Conservation (phyloP, 2,888 invertebrate genomes). For the Rhagonycha fulva region DNA sequence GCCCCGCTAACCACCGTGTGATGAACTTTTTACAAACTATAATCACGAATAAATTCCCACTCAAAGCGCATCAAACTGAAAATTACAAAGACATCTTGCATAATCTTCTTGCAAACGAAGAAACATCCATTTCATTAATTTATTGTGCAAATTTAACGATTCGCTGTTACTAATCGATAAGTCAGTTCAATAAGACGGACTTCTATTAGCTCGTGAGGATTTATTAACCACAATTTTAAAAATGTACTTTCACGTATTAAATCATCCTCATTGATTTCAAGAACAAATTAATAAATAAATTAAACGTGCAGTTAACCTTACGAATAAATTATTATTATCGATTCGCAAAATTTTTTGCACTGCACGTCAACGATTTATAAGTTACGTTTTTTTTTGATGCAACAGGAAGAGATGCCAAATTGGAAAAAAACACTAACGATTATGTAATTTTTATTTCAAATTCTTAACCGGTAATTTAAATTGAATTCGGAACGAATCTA, state of each 20-base stretch:
- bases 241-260: neutral
- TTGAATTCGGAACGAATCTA: neutral
- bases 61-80: slow-evolving; percentile 19
- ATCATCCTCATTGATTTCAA: neutral
- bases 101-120: slow-evolving; percentile 6
- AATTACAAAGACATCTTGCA: slow-evolving; percentile 21
- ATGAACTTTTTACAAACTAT: slow-evolving; percentile 26
- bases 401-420: neutral
- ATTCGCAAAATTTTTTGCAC: neutral
- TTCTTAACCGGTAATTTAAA: neutral
- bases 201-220: neutral
- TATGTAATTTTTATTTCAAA: neutral
- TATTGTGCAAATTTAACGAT: neutral
- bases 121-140: neutral
- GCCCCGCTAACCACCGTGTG: slow-evolving; percentile 27
- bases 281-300: neutral
- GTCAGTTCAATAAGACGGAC: neutral
- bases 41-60: slow-evolving; percentile 25
- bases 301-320: neutral
- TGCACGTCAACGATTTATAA: neutral
- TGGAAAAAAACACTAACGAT: neutral
- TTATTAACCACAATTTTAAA: neutral
- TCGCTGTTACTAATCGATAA: neutral
- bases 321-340: neutral
- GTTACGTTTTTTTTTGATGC: neutral